Conservation (phyloP, 2,797 vertebrate species). For the Syncerus caffer region DNA sequence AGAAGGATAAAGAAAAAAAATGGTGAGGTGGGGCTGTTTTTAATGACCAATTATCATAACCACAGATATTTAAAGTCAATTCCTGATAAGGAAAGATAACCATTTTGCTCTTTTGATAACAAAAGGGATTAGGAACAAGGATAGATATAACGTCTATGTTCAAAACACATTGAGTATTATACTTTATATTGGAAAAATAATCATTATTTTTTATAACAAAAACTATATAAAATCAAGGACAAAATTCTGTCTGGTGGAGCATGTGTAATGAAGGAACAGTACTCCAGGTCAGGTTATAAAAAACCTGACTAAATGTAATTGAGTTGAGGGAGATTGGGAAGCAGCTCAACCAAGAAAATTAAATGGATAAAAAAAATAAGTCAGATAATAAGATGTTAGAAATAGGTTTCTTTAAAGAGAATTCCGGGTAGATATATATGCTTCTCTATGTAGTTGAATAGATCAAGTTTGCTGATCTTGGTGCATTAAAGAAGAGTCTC, state of each 20-base stretch:
- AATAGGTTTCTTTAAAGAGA: not conserved
- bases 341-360: not conserved
- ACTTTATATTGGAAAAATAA: not conserved
- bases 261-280: not conserved
- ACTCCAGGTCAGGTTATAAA: not conserved
- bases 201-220: not conserved
- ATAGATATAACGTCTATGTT: not conserved
- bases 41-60: not conserved
- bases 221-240: not conserved
- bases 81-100: not conserved
- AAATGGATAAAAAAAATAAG: slow-evolving; percentile 12
- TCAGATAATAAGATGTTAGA: not conserved
- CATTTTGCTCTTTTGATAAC: not conserved
- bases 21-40: not conserved
- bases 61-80: not conserved
- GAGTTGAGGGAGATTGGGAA: not conserved
- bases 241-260: not conserved
- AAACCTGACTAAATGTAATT: not conserved
- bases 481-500: not conserved
- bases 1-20: not conserved
- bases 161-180: not conserved
- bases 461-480: not conserved
- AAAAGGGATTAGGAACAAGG: not conserved
- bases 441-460: not conserved
- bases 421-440: not conserved